These are phyloP conservation scores for Tenebrio molitor DNA, from an alignment of 1,140 invertebrate genomes.

Conservation along the genomic window DNA sequence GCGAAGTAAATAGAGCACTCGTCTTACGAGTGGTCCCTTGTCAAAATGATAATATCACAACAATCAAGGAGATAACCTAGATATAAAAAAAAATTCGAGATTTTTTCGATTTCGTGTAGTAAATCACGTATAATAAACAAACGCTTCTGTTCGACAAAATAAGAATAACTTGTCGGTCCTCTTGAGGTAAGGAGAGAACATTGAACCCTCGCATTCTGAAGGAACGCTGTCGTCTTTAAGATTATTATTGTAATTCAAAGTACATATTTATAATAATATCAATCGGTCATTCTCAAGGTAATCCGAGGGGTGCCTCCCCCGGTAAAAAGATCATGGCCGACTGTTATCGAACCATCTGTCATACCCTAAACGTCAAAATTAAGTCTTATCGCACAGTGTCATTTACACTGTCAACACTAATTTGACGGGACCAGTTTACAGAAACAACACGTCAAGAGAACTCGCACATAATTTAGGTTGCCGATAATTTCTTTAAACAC, in stretches of 20 bases:
- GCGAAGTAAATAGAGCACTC: neutral
- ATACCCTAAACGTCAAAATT: neutral
- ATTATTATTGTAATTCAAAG: conserved; percentile 40
- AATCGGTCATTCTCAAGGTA: conserved; percentile 30
- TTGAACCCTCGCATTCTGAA: conserved; percentile 45
- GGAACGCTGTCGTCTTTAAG: conserved; percentile 34
- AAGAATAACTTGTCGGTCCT: conserved; percentile 46
- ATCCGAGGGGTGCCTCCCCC: neutral
- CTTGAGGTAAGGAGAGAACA: conserved; percentile 46
- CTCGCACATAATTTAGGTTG: conserved; percentile 13
- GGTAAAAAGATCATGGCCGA: neutral
- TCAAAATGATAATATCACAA: too few species aligned
- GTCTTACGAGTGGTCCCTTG: too few species aligned
- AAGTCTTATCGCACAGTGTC: too few species aligned
- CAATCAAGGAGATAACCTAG: too few species aligned
- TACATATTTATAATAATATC: conserved; percentile 29
- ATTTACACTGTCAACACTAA: too few species aligned
- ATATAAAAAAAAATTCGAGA: too few species aligned
- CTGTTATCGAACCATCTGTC: too few species aligned
- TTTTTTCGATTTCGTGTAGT: conserved; percentile 37
- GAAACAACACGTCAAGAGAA: neutral
- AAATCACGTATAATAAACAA: conserved; percentile 47
- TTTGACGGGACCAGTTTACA: neutral
- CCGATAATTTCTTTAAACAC: conserved; percentile 3
- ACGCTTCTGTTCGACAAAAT: conserved; percentile 39